Evolutionary conservation across 2,888 invertebrate genomes (phyloP).

Genomic region (Dendrolimus pini): DNA sequence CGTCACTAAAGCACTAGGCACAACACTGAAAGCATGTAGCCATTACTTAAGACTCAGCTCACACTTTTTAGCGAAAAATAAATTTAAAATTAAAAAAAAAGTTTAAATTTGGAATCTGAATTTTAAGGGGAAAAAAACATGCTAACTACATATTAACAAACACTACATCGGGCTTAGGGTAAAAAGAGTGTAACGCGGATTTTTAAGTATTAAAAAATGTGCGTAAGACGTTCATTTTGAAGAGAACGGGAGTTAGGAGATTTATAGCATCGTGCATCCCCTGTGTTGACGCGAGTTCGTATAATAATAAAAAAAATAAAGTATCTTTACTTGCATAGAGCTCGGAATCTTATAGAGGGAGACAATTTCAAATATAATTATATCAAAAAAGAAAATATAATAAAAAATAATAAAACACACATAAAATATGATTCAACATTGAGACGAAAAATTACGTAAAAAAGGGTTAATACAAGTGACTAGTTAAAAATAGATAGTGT

Average conservation of each 20-base stretch:
- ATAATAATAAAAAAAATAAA: conserved; percentile 41
- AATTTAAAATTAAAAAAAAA: conserved; percentile 28
- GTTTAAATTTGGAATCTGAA: conserved; percentile 24
- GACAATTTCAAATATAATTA: conserved; percentile 55
- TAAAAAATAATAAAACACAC: conserved; percentile 37
- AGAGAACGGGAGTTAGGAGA: conserved; percentile 54
- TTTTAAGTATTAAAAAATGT: conserved; percentile 18
- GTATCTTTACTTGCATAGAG: conserved; percentile 32
- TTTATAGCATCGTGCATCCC: conserved; percentile 74
- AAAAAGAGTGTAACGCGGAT: conserved; percentile 20
- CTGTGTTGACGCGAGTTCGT: conserved; percentile 67
- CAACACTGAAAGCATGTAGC: conserved; percentile 66
- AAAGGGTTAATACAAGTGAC: conserved; percentile 60
- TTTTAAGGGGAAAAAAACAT: conserved; percentile 51
- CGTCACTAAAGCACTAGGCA: conserved; percentile 50
- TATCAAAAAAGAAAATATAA: conserved; percentile 28
- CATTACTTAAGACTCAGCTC: conserved; percentile 44
- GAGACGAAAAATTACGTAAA: conserved; percentile 42
- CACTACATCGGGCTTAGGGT: conserved; percentile 7
- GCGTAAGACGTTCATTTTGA: conserved; percentile 25
- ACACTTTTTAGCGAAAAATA: conserved; percentile 37
- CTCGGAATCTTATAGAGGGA: conserved; percentile 70
- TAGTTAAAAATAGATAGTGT: conserved; percentile 54
- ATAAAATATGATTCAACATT: conserved; percentile 39
- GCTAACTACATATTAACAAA: conserved; percentile 32